Conservation (phyloP, 2,888 invertebrate species). For the Lacanobia oleracea region DNA sequence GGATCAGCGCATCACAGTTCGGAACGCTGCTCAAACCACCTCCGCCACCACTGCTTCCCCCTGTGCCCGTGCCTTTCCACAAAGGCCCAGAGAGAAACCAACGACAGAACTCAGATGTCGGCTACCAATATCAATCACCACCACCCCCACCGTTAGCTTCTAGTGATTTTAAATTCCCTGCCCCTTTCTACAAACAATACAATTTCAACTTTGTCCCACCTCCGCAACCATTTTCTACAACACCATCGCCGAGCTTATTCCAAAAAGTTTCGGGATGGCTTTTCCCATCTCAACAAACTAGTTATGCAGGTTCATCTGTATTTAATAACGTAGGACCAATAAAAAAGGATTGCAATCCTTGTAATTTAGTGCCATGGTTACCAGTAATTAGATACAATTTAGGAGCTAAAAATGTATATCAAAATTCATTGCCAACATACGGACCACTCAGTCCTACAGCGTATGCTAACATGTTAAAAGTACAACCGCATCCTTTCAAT, state of each 20-base stretch:
- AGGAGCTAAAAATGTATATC: constrained; percentile 79
- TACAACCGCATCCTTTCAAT: constrained; percentile 76
- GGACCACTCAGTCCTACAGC: constrained; percentile 86
- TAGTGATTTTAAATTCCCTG: constrained; percentile 84
- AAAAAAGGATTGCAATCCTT: constrained; percentile 93
- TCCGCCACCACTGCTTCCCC: constrained; percentile 80
- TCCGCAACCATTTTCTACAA: constrained; percentile 84
- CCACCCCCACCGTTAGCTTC: constrained; percentile 74
- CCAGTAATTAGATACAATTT: constrained; percentile 91
- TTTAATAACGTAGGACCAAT: constrained; percentile 75
- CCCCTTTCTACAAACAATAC: constrained; percentile 87
- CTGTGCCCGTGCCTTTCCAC: constrained; percentile 84
- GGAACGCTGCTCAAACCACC: constrained; percentile 86
- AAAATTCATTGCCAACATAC: constrained; percentile 80
- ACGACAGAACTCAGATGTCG: constrained; percentile 79
- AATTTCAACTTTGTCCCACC: constrained; percentile 87
- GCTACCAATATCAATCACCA: constrained; percentile 81
- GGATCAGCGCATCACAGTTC: constrained; percentile 78
- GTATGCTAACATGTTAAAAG: constrained; percentile 72
- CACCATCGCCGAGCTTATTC: constrained; percentile 89
- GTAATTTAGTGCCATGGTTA: constrained; percentile 95
- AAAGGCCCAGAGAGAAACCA: constrained; percentile 78
- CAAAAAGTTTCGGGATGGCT: constrained; percentile 92
- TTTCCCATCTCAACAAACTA: constrained; percentile 88
- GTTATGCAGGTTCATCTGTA: constrained; percentile 71